Evolutionary conservation across 1,140 invertebrate genomes (phyloP).

Genomic region (Anastrepha obliqua): DNA sequence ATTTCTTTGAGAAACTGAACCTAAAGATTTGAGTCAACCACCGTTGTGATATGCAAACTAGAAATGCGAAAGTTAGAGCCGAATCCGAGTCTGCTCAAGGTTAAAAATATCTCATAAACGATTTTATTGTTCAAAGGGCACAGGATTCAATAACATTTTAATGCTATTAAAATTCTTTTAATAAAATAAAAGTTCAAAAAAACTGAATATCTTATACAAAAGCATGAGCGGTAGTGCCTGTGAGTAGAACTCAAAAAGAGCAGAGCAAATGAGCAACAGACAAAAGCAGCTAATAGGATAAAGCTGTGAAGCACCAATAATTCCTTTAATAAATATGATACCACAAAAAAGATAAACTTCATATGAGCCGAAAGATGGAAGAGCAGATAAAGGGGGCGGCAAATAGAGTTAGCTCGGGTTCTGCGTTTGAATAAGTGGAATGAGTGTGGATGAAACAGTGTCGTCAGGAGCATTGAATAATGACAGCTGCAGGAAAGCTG

Average conservation of each 20-base stretch:
- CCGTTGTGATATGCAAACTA: too few species aligned
- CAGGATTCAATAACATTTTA: not conserved
- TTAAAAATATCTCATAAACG: not conserved
- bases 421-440: not conserved
- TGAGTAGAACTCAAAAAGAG: not conserved
- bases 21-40: too few species aligned
- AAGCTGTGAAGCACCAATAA: conserved; percentile 73
- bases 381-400: not conserved
- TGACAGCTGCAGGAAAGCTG: not conserved
- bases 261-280: conserved; percentile 7
- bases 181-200: not conserved
- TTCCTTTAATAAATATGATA: conserved; percentile 75
- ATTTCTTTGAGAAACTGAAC: too few species aligned
- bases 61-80: too few species aligned
- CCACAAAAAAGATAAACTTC: conserved; percentile 66
- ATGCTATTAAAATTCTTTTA: conserved; percentile 16
- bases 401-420: not conserved
- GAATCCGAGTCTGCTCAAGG: too few species aligned
- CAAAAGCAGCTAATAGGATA: conserved; percentile 70
- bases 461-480: not conserved
- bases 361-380: conserved; percentile 55
- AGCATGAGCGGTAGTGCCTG: not conserved
- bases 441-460: not conserved
- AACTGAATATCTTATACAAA: not conserved
- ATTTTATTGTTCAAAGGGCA: not conserved